Percentiles rank a stretch among this genome's conserved stretches.
Conservation (phyloP, 2,113 vertebrate genomes). For the Ophiodon elongatus region DNA sequence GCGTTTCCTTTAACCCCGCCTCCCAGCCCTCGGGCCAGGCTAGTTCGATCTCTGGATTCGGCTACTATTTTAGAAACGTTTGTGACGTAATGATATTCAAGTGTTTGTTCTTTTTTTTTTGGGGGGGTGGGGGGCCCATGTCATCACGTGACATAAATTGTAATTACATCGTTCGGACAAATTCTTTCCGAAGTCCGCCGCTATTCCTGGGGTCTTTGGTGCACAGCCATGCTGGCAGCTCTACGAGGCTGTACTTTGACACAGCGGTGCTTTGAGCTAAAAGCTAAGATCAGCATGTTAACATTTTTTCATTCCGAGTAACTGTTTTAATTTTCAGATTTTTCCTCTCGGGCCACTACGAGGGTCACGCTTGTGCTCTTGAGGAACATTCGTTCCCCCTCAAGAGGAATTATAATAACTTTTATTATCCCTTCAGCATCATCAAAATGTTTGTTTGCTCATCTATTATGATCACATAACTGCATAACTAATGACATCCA, state of each 20-base stretch:
- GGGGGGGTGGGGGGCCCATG: too few species aligned
- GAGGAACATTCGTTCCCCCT: background rate
- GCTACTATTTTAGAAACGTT: too few species aligned
- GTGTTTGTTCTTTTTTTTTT: background rate
- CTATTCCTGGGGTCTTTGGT: too few species aligned
- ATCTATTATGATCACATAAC: background rate
- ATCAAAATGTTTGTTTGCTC: background rate
- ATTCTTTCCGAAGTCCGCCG: background rate
- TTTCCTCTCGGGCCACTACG: too few species aligned
- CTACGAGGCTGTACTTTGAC: too few species aligned
- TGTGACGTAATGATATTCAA: too few species aligned
- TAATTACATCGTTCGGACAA: background rate
- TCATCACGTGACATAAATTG: background rate
- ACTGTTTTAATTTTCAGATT: background rate
- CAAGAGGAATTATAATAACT: background rate
- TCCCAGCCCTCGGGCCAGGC: background rate
- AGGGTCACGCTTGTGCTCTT: too few species aligned
- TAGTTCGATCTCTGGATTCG: too few species aligned
- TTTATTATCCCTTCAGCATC: background rate
- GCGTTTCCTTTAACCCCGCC: background rate
- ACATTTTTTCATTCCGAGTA: background rate
- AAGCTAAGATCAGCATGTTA: background rate
- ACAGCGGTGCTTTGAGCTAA: too few species aligned
- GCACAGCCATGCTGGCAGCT: too few species aligned
- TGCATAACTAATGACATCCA: background rate